A percentile compares a stretch with the other conserved stretches of the same genome.
These are phyloP conservation scores for Forbesichthys agassizii DNA, from an alignment of 2,113 vertebrate genomes.

Conservation along the genomic window DNA sequence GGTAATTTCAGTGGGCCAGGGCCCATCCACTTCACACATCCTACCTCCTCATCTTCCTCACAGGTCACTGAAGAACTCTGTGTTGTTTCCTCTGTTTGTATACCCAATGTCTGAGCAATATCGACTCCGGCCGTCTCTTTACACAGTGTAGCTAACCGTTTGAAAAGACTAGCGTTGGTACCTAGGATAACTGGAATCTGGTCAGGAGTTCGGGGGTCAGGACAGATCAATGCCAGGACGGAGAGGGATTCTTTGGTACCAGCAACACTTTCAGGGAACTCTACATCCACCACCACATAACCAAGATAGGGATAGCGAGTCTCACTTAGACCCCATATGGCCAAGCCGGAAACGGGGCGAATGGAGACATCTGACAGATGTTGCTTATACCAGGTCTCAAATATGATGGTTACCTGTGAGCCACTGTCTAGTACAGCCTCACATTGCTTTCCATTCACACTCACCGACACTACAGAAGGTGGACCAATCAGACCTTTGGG, in stretches of 20 bases:
- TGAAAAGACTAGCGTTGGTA: constrained; percentile 20
- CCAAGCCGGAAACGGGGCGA: constrained; percentile 21
- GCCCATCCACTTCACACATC: constrained; percentile 12
- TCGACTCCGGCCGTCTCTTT: constrained; percentile 7
- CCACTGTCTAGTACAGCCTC: constrained; percentile 35
- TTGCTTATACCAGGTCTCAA: constrained; percentile 11
- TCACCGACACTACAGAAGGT: constrained; percentile 3
- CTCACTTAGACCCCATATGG: constrained; percentile 28
- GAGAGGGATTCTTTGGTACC: background rate
- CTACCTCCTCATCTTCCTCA: constrained; percentile 11
- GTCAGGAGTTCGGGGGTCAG: constrained; percentile 8
- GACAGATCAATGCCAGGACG: constrained; percentile 29
- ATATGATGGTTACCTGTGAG: constrained; percentile 37
- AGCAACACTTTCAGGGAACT: constrained; percentile 7
- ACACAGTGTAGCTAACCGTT: constrained; percentile 7
- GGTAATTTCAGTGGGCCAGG: constrained; percentile 17
- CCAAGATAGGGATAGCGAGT: constrained; percentile 27
- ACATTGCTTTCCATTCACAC: constrained; percentile 13
- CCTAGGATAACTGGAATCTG: constrained; percentile 26
- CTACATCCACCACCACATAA: constrained; percentile 18
- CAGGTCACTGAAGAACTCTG: background rate
- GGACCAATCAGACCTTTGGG: constrained; percentile 27
- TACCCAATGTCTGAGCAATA: background rate
- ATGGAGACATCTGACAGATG: constrained; percentile 22
- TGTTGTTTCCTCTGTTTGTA: background rate